Base-by-base conservation (phyloP, 2,888 invertebrate species). In the Oxystoma pomonae region DNA sequence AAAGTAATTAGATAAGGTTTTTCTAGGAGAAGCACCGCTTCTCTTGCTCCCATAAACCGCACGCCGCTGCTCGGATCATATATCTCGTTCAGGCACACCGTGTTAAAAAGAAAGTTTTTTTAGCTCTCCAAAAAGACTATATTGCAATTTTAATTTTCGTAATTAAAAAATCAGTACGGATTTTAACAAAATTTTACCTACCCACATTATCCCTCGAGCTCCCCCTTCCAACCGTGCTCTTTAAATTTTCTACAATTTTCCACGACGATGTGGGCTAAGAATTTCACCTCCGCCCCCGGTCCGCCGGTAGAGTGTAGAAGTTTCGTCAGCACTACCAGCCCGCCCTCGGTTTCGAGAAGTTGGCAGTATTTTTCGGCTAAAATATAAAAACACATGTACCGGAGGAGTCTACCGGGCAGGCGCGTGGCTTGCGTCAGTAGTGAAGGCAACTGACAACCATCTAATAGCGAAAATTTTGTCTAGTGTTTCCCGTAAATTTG, bases 321-420 rank as follows among this genome's bases (percentile, higher is more conserved):
- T 67, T 87, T 85, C 64, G 86, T 82, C 53, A 98, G 82, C 65
- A 95, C 83, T 52, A 83, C 82, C 59, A 95, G 78, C 0, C 98
- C 98, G 49, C 91, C 91, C 81, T 98, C 98, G 55, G 87, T 85
- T 73, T 91, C 89, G 55, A 98, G 89, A 75, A 97, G 83, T 67
- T 85, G 83, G 80, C 97, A 98, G 82, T 98, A 98, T 81, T 96
- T 97, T 64, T 89, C 89, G 52, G 96, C 96, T 96, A 80, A 20
- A 83, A 83, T n/a, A 66, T 62, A 66, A 69, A 69, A 57, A 55
- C 20, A 9, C 49, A 55, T 51, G n/a, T 12, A n/a, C n/a, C n/a
- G n/a, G n/a, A n/a, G n/a, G n/a, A n/a, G n/a, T n/a, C n/a, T n/a
- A n/a, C n/a, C n/a, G n/a, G n/a, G n/a, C n/a, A n/a, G n/a, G n/a